phyloP scores from a whole-genome alignment of 2,113 vertebrate genomes.

The Lamprotornis superbus region DNA sequence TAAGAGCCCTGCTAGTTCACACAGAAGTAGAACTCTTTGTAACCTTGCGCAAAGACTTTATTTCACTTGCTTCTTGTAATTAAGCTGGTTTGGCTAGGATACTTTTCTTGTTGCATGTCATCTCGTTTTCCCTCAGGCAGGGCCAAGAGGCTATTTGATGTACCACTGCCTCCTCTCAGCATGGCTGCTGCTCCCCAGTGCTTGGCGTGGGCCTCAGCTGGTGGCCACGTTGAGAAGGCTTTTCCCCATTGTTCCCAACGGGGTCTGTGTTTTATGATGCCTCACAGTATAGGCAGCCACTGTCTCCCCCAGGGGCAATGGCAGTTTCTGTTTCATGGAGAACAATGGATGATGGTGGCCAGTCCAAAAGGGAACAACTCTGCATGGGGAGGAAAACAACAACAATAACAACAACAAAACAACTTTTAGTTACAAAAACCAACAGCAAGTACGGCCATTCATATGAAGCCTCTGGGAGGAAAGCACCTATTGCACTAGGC shows the following conservation, averaged over 20 bases:
- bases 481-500: slow-evolving; percentile 7
- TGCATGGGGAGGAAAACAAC: not conserved
- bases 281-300: slow-evolving; percentile 43
- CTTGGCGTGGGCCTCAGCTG: not conserved
- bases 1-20: not conserved
- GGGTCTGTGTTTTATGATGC: slow-evolving; percentile 38
- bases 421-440: slow-evolving; percentile 3
- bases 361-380: slow-evolving; percentile 37
- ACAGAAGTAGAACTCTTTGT: not conserved
- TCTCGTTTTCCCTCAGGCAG: not conserved
- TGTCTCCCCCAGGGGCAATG: not conserved
- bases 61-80: not conserved
- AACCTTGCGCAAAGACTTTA: not conserved
- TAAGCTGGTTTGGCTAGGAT: not conserved
- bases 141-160: not conserved
- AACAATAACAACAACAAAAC: not conserved
- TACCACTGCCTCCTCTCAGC: not conserved
- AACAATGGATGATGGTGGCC: slow-evolving; percentile 62
- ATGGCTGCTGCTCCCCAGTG: not conserved
- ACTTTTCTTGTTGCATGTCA: not conserved
- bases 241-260: slow-evolving; percentile 39
- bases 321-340: slow-evolving; percentile 45
- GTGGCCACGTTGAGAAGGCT: not conserved
- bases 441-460: slow-evolving; percentile 1
- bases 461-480: not conserved